Evolutionary conservation across 2,888 invertebrate genomes (phyloP), one percentile per base, ranked within the genome.

Genomic region (Drosophila rellima): DNA sequence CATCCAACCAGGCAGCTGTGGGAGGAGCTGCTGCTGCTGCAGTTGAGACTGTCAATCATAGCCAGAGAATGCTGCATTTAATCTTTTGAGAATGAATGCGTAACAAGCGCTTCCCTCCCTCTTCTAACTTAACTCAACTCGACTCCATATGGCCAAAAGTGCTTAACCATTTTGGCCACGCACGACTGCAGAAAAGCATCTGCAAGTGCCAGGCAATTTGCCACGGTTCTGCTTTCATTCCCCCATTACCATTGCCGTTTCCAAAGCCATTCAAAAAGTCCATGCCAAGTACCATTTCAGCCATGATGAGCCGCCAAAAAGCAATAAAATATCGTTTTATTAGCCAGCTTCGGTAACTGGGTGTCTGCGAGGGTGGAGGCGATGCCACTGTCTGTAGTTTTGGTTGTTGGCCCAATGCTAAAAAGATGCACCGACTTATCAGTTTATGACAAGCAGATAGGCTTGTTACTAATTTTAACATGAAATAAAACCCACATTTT

Each of bases 261-360:
- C 45, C 15, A 37, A 33, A 20, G 33, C 35, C 48, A 56, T 55
- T 60, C 35, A 11, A 33, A 11, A 70, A 44, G 39, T 40, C 26
- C 52, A 59, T 57, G 62, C 39, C 51, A 35, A 71, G 59, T 76
- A 57, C 76, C 79, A 76, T 76, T 79, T 74, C 45, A 71, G 78
- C 82, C 88, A 75, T 86, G 90, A 90, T 90, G 91, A 90, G 90
- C 88, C 81, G 86, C 80, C 89, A 82, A 83, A 85, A 91, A 82
- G 85, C 89, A 89, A 88, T 90, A 91, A 91, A 90, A 90, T 82
- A 85, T 89, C 81, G 71, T 91, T 90, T 90, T 91, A 90, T 90
- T 89, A 88, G 83, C 88, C 64, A 59, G 57, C 47, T 57, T 15
- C 17, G 37, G 57, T 39, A 55, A 55, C 54, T 55, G 54, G 44